Conservation (phyloP, 2,113 vertebrate species). For the Muntiacus reevesi region DNA sequence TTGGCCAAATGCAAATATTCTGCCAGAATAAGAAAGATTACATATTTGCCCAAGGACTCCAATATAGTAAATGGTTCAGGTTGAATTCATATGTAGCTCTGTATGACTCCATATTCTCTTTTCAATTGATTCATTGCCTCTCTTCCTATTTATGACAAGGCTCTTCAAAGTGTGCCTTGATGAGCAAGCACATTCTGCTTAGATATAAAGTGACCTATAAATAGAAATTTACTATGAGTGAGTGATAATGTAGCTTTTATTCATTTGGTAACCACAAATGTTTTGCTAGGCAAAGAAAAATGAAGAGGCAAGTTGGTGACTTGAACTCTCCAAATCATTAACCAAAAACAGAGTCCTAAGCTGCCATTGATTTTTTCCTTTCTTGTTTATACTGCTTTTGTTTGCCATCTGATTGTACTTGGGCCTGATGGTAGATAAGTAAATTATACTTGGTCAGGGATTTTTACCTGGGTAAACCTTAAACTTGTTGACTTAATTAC, state of each 20-base stretch:
- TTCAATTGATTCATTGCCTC: not conserved
- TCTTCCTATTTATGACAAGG: not conserved
- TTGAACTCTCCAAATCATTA: not conserved
- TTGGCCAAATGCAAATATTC: not conserved
- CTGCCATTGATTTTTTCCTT: not conserved
- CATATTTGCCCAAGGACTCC: not conserved
- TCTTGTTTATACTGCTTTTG: not conserved
- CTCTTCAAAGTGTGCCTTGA: not conserved
- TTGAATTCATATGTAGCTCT: not conserved
- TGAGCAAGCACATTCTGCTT: slow-evolving; percentile 3
- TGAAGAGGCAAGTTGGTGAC: not conserved
- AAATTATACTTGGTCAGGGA: not conserved
- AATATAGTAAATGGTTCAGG: not conserved
- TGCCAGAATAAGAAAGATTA: not conserved
- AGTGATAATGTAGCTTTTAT: slow-evolving; percentile 18
- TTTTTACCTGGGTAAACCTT: not conserved
- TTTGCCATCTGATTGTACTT: not conserved
- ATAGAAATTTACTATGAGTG: not conserved
- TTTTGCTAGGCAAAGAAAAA: not conserved
- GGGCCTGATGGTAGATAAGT: not conserved
- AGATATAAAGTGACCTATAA: not conserved
- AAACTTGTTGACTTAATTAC: not conserved
- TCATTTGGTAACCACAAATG: slow-evolving; percentile 1
- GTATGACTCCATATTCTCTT: not conserved
- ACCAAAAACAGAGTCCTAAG: not conserved